A percentile compares a stretch with the other conserved stretches of the same genome.
Evolutionary conservation across 2,888 invertebrate genomes (phyloP).

Genomic region (Eupithecia pulchellata): DNA sequence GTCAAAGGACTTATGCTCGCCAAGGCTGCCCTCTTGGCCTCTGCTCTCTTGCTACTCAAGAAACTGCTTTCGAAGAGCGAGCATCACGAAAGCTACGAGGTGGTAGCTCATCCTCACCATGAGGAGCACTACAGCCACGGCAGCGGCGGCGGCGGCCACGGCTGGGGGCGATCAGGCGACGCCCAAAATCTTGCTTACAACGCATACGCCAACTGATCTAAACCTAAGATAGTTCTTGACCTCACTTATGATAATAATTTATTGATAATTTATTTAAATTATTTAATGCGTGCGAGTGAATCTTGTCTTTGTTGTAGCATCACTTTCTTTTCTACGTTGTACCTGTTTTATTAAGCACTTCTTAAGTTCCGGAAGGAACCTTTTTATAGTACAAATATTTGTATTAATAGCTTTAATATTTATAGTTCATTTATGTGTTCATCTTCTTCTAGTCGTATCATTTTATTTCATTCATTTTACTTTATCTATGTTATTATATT

Average conservation of each 20-base stretch:
- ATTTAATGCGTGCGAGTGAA: constrained; percentile 70
- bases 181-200: constrained; percentile 90
- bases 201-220: constrained; percentile 82
- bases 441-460: constrained; percentile 61
- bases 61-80: constrained; percentile 90
- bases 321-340: constrained; percentile 61
- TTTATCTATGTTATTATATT: not conserved
- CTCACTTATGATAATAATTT: constrained; percentile 76
- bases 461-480: constrained; percentile 29
- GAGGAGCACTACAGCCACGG: constrained; percentile 84
- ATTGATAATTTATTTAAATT: constrained; percentile 78
- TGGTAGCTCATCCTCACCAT: constrained; percentile 89
- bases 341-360: constrained; percentile 64
- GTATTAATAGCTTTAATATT: constrained; percentile 67
- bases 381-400: constrained; percentile 70
- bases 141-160: constrained; percentile 80
- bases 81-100: constrained; percentile 90
- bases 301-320: constrained; percentile 64
- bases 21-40: constrained; percentile 92
- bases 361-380: constrained; percentile 17
- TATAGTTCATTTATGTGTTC: constrained; percentile 60
- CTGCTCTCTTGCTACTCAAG: constrained; percentile 87
- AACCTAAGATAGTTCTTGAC: constrained; percentile 57
- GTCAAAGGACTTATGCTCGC: constrained; percentile 94
- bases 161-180: constrained; percentile 88